These are phyloP conservation scores for Stenolophus ochropezus DNA, from an alignment of 2,888 invertebrate species.

Conservation along the genomic window DNA sequence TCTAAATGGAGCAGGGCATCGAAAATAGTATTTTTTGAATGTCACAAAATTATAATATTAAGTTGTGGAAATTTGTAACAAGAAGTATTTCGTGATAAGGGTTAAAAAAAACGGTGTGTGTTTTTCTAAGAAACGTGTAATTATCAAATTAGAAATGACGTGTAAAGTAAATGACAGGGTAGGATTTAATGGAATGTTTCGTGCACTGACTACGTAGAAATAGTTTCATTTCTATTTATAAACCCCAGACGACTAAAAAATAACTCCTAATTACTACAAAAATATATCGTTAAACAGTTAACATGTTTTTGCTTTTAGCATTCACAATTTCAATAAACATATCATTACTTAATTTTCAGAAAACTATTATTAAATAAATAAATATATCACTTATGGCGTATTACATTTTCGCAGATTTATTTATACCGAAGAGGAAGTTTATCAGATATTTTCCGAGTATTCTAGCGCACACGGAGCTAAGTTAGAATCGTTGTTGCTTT, in stretches of 20 bases:
- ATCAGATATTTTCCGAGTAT: no score
- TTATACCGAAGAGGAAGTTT: no score
- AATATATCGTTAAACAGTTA: neutral
- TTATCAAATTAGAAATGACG: neutral
- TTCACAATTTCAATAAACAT: no score
- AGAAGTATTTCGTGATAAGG: neutral
- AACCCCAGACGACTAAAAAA: neutral
- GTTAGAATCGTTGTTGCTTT: no score
- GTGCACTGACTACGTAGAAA: neutral
- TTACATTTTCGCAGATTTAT: no score
- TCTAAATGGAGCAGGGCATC: neutral
- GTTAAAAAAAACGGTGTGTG: neutral
- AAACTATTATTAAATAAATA: no score
- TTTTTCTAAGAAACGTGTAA: neutral
- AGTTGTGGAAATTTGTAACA: neutral
- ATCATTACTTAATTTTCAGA: no score
- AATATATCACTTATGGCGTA: no score
- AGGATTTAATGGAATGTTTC: neutral
- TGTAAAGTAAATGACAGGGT: neutral
- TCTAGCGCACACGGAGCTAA: no score
- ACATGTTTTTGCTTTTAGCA: neutral
- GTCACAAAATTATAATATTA: neutral
- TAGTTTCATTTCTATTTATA: neutral
- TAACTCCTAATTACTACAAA: neutral
- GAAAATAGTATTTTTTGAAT: no score